phyloP scores from a whole-genome alignment of 2,797 vertebrate genomes.

The Bufotes viridis region DNA sequence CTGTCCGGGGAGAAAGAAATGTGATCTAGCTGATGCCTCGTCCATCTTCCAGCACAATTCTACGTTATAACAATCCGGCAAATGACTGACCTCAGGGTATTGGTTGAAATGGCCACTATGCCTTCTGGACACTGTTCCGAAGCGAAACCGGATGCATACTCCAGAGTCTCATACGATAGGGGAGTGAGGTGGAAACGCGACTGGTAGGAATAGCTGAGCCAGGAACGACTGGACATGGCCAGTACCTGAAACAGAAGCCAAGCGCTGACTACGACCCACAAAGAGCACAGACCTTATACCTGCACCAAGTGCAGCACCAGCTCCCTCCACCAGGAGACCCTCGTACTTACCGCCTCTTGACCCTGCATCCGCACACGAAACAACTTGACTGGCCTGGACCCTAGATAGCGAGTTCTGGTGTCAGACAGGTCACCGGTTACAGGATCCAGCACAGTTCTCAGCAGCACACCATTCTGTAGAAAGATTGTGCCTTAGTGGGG shows the following conservation, averaged over 20 bases:
- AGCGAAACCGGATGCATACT: constrained; percentile 96
- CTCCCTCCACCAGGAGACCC: too few species aligned
- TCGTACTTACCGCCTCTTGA: constrained; percentile 91
- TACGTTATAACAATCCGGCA: background rate
- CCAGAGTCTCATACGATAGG: constrained; percentile 93
- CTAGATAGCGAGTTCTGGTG: constrained; percentile 93
- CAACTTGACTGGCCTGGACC: constrained; percentile 95
- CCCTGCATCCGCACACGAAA: constrained; percentile 98
- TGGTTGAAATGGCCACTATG: constrained; percentile 98
- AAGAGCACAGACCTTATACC: background rate
- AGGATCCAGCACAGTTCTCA: constrained; percentile 94
- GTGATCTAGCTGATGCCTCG: too few species aligned
- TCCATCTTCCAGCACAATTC: background rate
- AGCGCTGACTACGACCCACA: background rate
- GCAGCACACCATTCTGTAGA: constrained; percentile 89
- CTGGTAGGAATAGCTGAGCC: constrained; percentile 98
- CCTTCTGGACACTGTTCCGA: constrained; percentile 98
- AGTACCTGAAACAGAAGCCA: constrained; percentile 79
- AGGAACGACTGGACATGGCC: constrained; percentile 98
- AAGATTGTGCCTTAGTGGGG: background rate
- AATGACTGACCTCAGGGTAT: constrained; percentile 87
- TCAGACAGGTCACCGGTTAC: constrained; percentile 96
- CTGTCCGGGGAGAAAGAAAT: constrained; percentile 69
- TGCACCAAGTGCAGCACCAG: background rate
- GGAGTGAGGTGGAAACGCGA: constrained; percentile 97